A percentile compares a stretch with the other conserved stretches of the same genome.
Evolutionary conservation across 2,113 vertebrate species (phyloP).

Genomic region (Lutjanus erythropterus): DNA sequence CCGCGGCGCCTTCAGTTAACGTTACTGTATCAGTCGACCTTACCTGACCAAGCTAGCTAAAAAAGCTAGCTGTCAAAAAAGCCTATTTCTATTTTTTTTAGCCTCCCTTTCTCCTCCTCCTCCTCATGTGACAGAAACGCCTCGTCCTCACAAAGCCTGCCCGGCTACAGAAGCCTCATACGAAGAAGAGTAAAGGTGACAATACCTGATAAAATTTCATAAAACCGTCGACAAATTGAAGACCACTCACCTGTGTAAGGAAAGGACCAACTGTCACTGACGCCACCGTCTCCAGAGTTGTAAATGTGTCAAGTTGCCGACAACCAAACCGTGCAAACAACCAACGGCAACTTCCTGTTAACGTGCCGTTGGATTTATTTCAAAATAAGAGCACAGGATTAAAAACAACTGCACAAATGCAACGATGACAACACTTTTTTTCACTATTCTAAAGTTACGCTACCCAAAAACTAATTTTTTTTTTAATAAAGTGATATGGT

Average conservation of each 20-base stretch:
- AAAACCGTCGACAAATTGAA: not conserved
- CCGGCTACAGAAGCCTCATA: not conserved
- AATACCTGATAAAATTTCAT: not conserved
- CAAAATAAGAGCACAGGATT: constrained; percentile 49
- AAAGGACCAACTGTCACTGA: constrained; percentile 62
- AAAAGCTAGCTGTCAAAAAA: constrained; percentile 73
- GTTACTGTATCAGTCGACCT: not conserved
- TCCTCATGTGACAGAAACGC: constrained; percentile 72
- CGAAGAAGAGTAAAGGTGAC: no score
- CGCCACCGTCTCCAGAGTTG: constrained; percentile 48
- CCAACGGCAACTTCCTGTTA: constrained; percentile 30
- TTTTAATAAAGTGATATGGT: no score
- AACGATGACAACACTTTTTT: no score
- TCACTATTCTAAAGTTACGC: no score
- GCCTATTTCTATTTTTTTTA: constrained; percentile 44
- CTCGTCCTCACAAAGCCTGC: constrained; percentile 21
- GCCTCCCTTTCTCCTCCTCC: constrained; percentile 42
- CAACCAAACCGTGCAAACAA: not conserved
- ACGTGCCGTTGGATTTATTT: not conserved
- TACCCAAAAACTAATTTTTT: not conserved
- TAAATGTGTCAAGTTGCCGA: constrained; percentile 31
- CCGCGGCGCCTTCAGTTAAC: not conserved
- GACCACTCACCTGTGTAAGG: constrained; percentile 62
- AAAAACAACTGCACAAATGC: not conserved
- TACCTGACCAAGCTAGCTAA: constrained; percentile 62